Conservation (phyloP, 1,140 invertebrate genomes). For the Oryctes rhinoceros region DNA sequence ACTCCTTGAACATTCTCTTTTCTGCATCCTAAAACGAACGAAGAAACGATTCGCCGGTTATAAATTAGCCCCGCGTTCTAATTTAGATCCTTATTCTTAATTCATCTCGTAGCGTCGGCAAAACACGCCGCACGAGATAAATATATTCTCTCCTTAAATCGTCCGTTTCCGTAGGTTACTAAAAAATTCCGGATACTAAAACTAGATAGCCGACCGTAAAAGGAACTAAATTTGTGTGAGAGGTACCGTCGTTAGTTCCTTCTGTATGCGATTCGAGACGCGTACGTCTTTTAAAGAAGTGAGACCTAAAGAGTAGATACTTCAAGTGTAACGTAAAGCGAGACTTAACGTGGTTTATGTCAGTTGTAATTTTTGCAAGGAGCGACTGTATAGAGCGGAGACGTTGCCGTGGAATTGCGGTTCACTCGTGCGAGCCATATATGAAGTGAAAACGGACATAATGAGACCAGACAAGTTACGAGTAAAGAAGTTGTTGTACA, state of each 20-base stretch:
- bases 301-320: constrained; percentile 29
- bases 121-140: too few species aligned
- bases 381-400: not conserved
- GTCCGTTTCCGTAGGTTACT: not conserved
- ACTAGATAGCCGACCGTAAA: not conserved
- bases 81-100: too few species aligned
- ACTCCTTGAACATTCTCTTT: too few species aligned
- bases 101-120: too few species aligned
- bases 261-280: not conserved
- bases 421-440: constrained; percentile 35
- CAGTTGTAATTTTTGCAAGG: constrained; percentile 30
- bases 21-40: too few species aligned
- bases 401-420: not conserved
- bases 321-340: constrained; percentile 30
- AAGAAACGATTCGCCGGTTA: too few species aligned
- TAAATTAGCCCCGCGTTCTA: too few species aligned
- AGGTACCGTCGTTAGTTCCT: constrained; percentile 19
- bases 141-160: too few species aligned
- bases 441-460: constrained; percentile 37
- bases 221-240: constrained; percentile 32
- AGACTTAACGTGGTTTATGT: constrained; percentile 32
- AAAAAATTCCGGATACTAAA: constrained; percentile 3
- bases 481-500: constrained; percentile 32
- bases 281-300: not conserved
- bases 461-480: constrained; percentile 36